These are phyloP conservation scores for Eupithecia centaureata DNA, from an alignment of 2,888 invertebrate genomes.

Conservation along the genomic window DNA sequence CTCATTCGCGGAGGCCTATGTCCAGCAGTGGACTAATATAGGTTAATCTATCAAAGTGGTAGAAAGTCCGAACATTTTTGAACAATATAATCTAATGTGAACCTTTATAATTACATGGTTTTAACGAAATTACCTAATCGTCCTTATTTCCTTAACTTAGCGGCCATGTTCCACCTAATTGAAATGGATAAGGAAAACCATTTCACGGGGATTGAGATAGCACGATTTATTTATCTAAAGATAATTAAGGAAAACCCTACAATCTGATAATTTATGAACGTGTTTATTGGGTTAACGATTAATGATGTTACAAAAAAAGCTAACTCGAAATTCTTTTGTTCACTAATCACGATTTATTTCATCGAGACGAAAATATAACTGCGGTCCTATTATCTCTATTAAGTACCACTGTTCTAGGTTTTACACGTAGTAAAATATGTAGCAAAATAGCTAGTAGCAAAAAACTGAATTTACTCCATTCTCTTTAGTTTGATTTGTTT, in stretches of 20 bases:
- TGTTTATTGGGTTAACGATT: background rate
- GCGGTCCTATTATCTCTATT: too few relatives aligned
- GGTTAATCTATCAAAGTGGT: too few relatives aligned
- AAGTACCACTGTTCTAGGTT: too few relatives aligned
- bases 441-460: too few relatives aligned
- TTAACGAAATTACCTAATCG: background rate
- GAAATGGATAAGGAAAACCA: conserved; percentile 17
- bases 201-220: conserved; percentile 3
- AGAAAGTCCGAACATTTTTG: too few relatives aligned
- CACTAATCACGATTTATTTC: too few relatives aligned
- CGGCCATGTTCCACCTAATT: conserved; percentile 10
- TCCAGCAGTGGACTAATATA: too few relatives aligned
- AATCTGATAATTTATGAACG: background rate
- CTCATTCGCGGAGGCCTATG: too few relatives aligned
- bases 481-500: too few relatives aligned
- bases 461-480: too few relatives aligned
- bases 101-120: conserved; percentile 2
- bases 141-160: background rate
- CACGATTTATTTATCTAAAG: conserved; percentile 6
- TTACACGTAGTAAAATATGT: too few relatives aligned
- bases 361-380: too few relatives aligned
- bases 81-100: background rate
- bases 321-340: background rate
- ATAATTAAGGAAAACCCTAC: background rate
- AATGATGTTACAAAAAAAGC: background rate